Base-by-base conservation (phyloP, 2,113 vertebrate species). In the Hippolais icterina region DNA sequence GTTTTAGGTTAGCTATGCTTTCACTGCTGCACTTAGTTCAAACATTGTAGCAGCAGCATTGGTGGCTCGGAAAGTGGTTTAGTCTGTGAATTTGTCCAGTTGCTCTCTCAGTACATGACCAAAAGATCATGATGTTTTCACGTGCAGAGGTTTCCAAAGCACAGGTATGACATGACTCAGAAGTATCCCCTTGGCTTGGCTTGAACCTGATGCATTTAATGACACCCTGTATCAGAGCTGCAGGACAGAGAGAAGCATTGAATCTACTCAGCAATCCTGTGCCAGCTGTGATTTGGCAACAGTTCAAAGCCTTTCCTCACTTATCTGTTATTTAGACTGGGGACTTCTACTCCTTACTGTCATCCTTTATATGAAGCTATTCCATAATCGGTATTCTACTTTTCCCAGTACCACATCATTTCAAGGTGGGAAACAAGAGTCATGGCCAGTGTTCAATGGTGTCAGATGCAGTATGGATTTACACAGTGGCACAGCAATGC, bases 1-100 rank as follows among this genome's bases (percentile, higher is more conserved):
- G 70, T 12, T 87, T 93, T 92, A 70, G 44, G 90, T 72, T 91
- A 76, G 71, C 61, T 76, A 7, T 49, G 72, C 56, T 93, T 79
- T 88, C 82, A 54, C 14, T 46, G 46, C 53, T 72, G 37, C 70
- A 29, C 35, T 64, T 69, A 18, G 86, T 35, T 84, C 63, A 44
- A 69, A 49, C 15, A 2, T 8, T 41, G 16, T 28, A 44, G 78
- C 23, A 53, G 46, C 57, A 83, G 27, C 65, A 37, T 6, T 31
- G 37, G 44, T 47, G 57, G 31, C 49, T 65, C 4, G 0, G 72
- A 61, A 83, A 42, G 83, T 53, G 28, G 9, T 66, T 69, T 49
- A 46, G 27, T 46, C 46, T 1, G 0, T 68, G 35, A 68, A 52
- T 87, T 84, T 66, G 39, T 28, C 42, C 39, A n/a, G 47, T 35